Base-by-base conservation (phyloP, 2,797 vertebrate species). In the Onychomys torridus region DNA sequence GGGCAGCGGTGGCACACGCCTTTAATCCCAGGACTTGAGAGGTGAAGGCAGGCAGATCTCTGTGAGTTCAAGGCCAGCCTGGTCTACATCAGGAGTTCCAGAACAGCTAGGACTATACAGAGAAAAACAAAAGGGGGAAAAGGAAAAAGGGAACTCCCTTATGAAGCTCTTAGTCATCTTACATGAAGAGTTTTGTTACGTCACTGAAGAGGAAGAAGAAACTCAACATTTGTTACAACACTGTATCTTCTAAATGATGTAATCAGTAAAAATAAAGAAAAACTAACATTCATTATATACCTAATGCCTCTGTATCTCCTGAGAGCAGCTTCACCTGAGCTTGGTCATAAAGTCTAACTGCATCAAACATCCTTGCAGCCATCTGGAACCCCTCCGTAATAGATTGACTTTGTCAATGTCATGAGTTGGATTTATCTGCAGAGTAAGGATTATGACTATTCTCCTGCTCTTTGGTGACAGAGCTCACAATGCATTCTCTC, bases 151-250 rank as follows among this genome's bases (percentile, higher is more conserved):
- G 86, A 96, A 96, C 55, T 87, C 10, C 34, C 55, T 82, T 81
- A 77, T 14, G 49, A 77, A 49, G 34, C 37, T n/a, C 84, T 71
- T 85, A 85, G 77, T 91, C 89, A 92, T 75, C 86, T 79, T 63
- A 63, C 25, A 55, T 91, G 82, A 96, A 52, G n/a, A 89, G 61
- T 73, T 90, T 95, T 79, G 27, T 59, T 89, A 84, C 49, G 4
- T n/a, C 34, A 73, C 40, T 65, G 21, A 83, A 37, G 32, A 23
- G 69, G 59, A 83, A 94, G n/a, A 37, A 94, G 57, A 76, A 63
- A 65, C 29, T 57, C 61, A 85, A 16, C 32, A 7, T 65, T 87
- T 93, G 59, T 93, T 81, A 71, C 5, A n/a, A 52, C 17, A 71
- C 88, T 12, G 3, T 63, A 63, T 91, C 87, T 63, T 90, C 88